phyloP scores from a whole-genome alignment of 1,140 invertebrate species.

The Araneus ventricosus region DNA sequence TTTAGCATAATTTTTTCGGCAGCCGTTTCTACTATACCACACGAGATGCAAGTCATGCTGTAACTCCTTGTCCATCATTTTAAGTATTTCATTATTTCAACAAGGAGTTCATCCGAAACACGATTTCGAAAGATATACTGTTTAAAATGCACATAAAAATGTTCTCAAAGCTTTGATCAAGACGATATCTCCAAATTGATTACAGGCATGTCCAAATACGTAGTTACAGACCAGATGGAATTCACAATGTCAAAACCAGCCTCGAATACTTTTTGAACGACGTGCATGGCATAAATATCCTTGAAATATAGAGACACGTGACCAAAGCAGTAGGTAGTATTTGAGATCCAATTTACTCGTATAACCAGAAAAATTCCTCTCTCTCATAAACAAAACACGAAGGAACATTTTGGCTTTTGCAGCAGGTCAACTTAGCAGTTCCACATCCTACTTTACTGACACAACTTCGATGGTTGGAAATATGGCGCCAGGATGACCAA shows the following conservation, averaged over 20 bases:
- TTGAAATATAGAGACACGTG: constrained; percentile 50
- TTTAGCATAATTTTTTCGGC: background rate
- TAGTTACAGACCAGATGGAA: constrained; percentile 37
- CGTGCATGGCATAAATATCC: constrained; percentile 42
- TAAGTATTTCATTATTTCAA: constrained; percentile 10
- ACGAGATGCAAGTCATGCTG: background rate
- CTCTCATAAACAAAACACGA: constrained; percentile 45
- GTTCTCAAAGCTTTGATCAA: background rate
- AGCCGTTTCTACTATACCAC: background rate
- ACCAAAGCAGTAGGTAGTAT: constrained; percentile 39
- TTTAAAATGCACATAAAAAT: constrained; percentile 22
- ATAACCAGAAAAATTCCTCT: constrained; percentile 11
- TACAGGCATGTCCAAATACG: constrained; percentile 30
- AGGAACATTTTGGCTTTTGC: background rate
- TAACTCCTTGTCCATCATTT: constrained; percentile 30
- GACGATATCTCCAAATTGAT: constrained; percentile 34
- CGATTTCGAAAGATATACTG: constrained; percentile 6
- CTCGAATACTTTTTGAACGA: constrained; percentile 37
- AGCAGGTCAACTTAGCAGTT: background rate
- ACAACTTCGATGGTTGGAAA: background rate
- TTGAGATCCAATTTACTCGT: constrained; percentile 31
- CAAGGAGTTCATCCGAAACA: background rate
- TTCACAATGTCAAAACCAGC: constrained; percentile 12
- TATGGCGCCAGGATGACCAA: constrained; percentile 56
- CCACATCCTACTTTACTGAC: constrained; percentile 43